These are phyloP conservation scores for Lates calcarifer DNA, from an alignment of 2,113 vertebrate genomes.

Conservation along the genomic window DNA sequence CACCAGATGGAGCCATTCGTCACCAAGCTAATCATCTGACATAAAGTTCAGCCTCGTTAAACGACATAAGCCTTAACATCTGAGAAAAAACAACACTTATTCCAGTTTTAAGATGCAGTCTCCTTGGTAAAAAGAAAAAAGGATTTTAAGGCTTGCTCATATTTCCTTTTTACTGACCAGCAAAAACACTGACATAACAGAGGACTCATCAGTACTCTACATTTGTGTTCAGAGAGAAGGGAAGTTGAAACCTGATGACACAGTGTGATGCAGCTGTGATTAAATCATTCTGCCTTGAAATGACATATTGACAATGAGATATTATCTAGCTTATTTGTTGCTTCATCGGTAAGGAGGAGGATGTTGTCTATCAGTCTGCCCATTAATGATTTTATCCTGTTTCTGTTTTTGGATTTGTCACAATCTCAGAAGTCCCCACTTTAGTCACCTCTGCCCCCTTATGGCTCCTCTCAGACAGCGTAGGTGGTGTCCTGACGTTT, in stretches of 20 bases:
- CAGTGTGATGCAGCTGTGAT: not conserved
- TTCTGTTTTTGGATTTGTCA: not conserved
- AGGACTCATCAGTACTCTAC: not conserved
- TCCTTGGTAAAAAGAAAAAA: not conserved
- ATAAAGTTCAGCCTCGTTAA: not conserved
- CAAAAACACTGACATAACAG: not conserved
- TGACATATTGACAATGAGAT: not conserved
- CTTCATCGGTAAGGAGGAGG: not conserved
- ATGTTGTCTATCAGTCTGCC: not conserved
- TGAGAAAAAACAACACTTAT: not conserved
- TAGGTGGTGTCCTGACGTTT: not conserved
- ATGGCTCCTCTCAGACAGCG: conserved; percentile 39
- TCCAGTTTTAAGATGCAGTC: not conserved
- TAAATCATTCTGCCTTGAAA: not conserved
- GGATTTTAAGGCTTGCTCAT: not conserved
- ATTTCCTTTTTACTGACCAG: not conserved
- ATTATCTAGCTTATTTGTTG: not conserved
- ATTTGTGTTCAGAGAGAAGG: not conserved
- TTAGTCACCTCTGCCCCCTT: conserved; percentile 22
- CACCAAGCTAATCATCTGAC: not conserved
- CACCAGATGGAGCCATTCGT: conserved; percentile 44
- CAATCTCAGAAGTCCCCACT: not conserved
- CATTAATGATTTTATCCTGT: not conserved
- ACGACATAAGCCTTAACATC: too few relatives aligned
- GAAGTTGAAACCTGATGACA: not conserved